Percentiles rank a stretch among this genome's conserved stretches.
Evolutionary conservation across 2,113 vertebrate genomes (phyloP).

Genomic region (Myiopsitta monachus): DNA sequence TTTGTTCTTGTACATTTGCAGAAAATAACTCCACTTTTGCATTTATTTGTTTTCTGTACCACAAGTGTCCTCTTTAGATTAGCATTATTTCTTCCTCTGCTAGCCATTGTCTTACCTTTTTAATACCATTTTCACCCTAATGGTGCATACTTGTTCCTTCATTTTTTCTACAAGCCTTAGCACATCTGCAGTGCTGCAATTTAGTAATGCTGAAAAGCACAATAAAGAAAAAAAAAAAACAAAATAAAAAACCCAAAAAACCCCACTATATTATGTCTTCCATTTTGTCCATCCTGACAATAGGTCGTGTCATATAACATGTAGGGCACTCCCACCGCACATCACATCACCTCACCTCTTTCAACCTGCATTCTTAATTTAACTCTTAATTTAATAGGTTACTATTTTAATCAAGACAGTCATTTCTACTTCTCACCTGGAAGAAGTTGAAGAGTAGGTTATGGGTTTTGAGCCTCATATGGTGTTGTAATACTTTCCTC

Average conservation of each 20-base stretch:
- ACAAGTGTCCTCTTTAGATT: neutral
- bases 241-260: no score
- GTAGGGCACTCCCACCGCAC: fast-evolving
- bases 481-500: neutral
- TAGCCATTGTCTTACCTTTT: neutral
- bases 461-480: neutral
- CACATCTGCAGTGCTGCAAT: neutral
- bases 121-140: neutral
- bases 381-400: neutral
- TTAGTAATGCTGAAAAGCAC: neutral
- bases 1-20: neutral
- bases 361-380: neutral
- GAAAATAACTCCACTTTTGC: neutral
- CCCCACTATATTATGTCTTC: neutral
- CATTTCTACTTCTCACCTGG: neutral
- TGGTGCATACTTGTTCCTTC: neutral
- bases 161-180: neutral
- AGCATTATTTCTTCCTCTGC: neutral
- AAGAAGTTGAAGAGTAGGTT: neutral
- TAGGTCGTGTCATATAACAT: neutral
- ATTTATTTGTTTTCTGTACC: neutral
- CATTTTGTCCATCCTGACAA: neutral
- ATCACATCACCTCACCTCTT: neutral
- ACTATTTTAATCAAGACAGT: neutral
- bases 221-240: neutral